Conservation (phyloP, 2,113 vertebrate species). For the Pluvialis apricaria region DNA sequence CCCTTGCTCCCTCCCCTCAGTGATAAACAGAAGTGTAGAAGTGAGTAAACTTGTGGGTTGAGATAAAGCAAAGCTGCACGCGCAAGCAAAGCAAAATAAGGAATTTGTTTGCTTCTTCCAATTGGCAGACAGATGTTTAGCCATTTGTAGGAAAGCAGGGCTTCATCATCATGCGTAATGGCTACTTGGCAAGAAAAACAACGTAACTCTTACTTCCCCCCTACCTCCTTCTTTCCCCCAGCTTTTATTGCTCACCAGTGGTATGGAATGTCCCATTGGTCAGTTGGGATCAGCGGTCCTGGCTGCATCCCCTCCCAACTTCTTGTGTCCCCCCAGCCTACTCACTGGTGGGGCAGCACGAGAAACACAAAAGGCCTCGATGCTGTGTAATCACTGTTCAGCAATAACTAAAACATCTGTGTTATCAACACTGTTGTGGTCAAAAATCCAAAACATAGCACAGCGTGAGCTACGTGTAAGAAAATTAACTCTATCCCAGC, state of each 20-base stretch:
- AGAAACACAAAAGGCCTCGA: background rate
- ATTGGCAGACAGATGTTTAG: background rate
- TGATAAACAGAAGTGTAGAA: background rate
- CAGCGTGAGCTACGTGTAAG: background rate
- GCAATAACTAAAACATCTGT: background rate
- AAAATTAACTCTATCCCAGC: background rate
- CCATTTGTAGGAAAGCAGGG: background rate
- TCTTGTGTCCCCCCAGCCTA: background rate
- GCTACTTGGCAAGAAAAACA: background rate
- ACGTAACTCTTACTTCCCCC: background rate
- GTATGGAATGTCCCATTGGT: background rate
- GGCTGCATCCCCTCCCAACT: background rate
- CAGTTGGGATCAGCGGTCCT: background rate
- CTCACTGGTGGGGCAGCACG: background rate
- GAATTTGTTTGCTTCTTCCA: background rate
- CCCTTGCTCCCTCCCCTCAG: accelerated
- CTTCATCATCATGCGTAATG: background rate
- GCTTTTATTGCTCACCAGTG: background rate
- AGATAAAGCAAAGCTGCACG: background rate
- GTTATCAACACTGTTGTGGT: background rate
- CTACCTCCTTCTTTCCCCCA: background rate
- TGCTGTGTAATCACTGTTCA: background rate
- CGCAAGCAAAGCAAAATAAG: background rate
- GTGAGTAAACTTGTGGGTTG: background rate
- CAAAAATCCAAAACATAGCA: background rate